Conservation (phyloP, 2,113 vertebrate species). For the Ciconia maguari region DNA sequence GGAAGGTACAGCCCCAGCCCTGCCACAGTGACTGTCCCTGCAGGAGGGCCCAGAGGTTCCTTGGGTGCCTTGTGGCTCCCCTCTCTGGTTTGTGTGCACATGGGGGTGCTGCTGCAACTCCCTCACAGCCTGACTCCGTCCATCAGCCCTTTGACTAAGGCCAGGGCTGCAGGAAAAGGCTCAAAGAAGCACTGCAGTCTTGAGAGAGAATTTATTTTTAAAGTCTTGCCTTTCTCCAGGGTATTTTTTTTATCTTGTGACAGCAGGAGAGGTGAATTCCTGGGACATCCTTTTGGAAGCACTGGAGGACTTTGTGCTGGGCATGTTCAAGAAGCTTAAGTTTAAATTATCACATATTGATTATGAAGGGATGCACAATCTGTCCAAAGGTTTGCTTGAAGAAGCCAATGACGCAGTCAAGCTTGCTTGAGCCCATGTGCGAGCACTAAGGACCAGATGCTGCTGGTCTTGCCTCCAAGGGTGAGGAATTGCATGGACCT, state of each 20-base stretch:
- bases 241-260: neutral
- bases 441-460: neutral
- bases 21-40: too few relatives aligned
- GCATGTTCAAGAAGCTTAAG: neutral
- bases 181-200: neutral
- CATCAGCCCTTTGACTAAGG: neutral
- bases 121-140: neutral
- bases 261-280: neutral
- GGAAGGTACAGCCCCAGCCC: neutral
- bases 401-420: neutral
- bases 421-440: neutral
- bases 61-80: neutral
- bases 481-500: neutral
- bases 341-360: neutral
- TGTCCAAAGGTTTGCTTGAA: neutral
- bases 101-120: neutral
- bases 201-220: neutral
- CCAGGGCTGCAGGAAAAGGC: neutral
- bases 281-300: neutral
- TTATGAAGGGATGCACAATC: neutral
- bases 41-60: neutral
- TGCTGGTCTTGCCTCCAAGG: neutral
- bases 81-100: neutral
- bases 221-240: neutral
- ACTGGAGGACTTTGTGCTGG: neutral